A percentile compares a stretch with the other conserved stretches of the same genome.
Conservation (phyloP, 2,797 vertebrate genomes). For the Mormyrus hasselquistii region DNA sequence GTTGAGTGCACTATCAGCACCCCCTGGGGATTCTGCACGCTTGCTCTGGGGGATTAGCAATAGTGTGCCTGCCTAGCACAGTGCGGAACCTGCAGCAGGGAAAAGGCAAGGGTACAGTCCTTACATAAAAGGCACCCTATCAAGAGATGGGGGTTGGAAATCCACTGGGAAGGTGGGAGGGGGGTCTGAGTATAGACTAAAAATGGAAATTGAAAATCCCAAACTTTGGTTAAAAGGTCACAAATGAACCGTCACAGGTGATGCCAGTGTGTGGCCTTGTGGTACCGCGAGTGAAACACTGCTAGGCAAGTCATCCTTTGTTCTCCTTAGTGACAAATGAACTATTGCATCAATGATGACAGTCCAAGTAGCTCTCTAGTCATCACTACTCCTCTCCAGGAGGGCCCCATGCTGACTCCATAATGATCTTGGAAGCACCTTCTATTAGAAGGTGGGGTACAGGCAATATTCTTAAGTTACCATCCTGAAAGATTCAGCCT, state of each 20-base stretch:
- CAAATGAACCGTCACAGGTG: background rate
- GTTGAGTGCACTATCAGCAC: background rate
- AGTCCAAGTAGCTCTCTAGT: background rate
- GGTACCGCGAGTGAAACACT: background rate
- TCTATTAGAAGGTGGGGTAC: background rate
- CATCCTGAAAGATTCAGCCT: background rate
- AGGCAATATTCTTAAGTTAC: constrained; percentile 5
- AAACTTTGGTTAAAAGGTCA: background rate
- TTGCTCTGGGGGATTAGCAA: background rate
- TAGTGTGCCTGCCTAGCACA: background rate
- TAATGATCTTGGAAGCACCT: background rate
- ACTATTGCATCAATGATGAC: background rate
- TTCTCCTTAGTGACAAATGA: background rate
- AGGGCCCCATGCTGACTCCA: background rate
- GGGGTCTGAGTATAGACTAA: background rate
- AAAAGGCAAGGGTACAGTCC: background rate
- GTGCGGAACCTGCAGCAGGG: background rate
- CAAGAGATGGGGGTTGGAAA: background rate
- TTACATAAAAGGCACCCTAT: background rate
- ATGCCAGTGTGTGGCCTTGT: background rate
- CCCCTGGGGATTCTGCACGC: background rate
- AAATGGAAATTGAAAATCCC: background rate
- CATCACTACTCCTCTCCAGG: background rate
- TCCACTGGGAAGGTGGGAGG: background rate
- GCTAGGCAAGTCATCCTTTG: background rate